Evolutionary conservation across 2,113 vertebrate genomes (phyloP).

Genomic region (Uria lomvia): DNA sequence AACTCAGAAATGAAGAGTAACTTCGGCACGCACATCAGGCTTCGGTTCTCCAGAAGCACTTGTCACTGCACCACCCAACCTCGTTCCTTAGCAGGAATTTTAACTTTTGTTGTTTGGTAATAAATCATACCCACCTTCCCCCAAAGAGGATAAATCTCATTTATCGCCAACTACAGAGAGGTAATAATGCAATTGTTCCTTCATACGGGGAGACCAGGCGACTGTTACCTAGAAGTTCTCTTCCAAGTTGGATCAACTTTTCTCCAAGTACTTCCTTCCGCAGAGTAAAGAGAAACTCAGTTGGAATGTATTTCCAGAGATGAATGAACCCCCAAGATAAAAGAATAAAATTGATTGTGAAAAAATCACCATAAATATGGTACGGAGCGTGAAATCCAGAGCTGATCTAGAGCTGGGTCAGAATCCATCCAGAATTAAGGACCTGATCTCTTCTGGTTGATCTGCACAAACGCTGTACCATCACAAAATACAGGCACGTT

Average conservation of each 20-base stretch:
- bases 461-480: not conserved
- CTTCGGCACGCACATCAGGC: fast-evolving
- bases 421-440: not conserved
- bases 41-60: not conserved
- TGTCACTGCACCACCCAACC: not conserved
- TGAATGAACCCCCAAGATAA: not conserved
- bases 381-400: not conserved
- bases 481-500: not conserved
- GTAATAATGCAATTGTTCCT: not conserved
- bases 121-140: not conserved
- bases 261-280: not conserved
- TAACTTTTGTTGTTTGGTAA: not conserved
- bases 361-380: not conserved
- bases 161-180: not conserved
- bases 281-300: not conserved
- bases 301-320: not conserved
- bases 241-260: not conserved
- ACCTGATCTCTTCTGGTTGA: not conserved
- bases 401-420: not conserved
- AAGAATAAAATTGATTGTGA: not conserved
- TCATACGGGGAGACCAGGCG: not conserved
- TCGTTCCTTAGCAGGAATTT: not conserved
- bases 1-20: not conserved
- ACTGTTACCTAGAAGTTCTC: not conserved
- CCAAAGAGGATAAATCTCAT: not conserved